Percentiles rank a stretch among this genome's conserved stretches.
phyloP scores from a whole-genome alignment of 2,797 vertebrate genomes.

The Hirundo rustica region DNA sequence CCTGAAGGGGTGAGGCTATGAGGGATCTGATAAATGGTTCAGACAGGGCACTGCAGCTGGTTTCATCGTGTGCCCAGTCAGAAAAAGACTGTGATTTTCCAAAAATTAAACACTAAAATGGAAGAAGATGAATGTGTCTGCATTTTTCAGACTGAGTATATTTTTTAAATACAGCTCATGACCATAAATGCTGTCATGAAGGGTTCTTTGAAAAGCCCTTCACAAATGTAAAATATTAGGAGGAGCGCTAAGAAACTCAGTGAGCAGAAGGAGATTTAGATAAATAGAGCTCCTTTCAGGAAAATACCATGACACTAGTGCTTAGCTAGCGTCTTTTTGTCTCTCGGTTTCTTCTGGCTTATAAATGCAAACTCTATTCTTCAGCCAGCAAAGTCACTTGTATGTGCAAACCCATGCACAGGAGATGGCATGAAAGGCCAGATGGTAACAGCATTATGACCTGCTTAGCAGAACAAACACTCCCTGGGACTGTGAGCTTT shows the following conservation, averaged over 20 bases:
- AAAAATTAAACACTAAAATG: neutral
- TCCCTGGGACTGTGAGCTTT: neutral
- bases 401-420: neutral
- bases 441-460: neutral
- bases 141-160: neutral
- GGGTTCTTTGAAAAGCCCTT: neutral
- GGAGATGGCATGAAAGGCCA: neutral
- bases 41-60: neutral
- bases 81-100: neutral
- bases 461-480: neutral
- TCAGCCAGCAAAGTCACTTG: neutral
- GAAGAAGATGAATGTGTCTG: neutral
- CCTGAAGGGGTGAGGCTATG: neutral
- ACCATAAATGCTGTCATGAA: neutral
- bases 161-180: neutral
- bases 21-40: neutral
- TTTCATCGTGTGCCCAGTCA: neutral
- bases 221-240: neutral
- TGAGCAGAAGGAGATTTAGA: neutral
- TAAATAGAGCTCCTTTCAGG: neutral
- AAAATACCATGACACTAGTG: neutral
- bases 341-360: neutral
- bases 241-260: neutral
- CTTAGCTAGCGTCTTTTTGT: neutral
- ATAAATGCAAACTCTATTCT: neutral